Evolutionary conservation across 2,797 vertebrate genomes (phyloP).

Genomic region (Etheostoma perlongum): DNA sequence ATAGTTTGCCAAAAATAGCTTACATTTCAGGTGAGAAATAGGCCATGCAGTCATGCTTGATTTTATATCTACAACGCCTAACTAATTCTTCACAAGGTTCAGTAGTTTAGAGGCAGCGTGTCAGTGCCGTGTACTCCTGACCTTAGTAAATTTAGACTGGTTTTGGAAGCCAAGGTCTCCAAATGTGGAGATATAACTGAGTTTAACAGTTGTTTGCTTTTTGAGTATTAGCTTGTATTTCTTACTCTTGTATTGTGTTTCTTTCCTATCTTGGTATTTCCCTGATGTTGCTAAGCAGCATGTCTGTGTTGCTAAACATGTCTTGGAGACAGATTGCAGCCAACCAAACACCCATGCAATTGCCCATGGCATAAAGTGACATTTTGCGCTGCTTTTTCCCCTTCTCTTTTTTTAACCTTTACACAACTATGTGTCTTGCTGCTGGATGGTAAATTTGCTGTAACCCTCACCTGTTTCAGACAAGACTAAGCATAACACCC

Average conservation of each 20-base stretch:
- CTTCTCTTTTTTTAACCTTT: background rate
- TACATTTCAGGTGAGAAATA: conserved; percentile 25
- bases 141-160: background rate
- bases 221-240: conserved; percentile 22
- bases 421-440: background rate
- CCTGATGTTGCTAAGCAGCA: conserved; percentile 72
- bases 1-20: background rate
- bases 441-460: background rate
- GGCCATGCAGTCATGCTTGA: background rate
- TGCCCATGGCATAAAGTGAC: conserved; percentile 15
- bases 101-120: background rate
- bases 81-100: conserved; percentile 11
- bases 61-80: conserved; percentile 16
- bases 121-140: conserved; percentile 3
- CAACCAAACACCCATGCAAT: conserved; percentile 25
- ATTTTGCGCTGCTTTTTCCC: background rate
- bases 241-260: conserved; percentile 25
- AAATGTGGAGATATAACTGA: conserved; percentile 4
- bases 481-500: conserved; percentile 5
- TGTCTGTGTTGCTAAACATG: conserved; percentile 70
- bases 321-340: conserved; percentile 49
- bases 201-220: conserved; percentile 30
- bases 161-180: background rate
- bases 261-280: conserved; percentile 51
- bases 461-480: background rate